Conservation (phyloP, 2,113 vertebrate genomes). For the Nematolebias whitei region DNA sequence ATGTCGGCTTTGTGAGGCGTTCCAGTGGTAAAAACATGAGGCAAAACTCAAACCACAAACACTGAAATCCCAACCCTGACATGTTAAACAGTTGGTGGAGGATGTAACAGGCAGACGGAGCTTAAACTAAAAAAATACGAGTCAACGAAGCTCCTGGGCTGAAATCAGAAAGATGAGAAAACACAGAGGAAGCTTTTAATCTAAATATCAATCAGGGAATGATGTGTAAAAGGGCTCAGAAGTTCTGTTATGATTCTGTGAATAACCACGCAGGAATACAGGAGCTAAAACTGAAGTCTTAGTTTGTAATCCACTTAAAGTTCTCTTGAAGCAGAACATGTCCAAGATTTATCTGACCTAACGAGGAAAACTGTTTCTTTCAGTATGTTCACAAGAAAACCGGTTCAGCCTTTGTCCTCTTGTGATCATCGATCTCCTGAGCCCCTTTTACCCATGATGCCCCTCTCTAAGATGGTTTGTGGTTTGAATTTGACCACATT, state of each 20-base stretch:
- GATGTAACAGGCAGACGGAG: no score
- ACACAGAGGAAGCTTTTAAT: not conserved
- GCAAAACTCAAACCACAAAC: conserved; percentile 67
- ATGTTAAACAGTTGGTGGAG: no score
- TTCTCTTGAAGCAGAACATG: not conserved
- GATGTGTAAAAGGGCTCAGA: no score
- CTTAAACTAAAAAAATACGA: no score
- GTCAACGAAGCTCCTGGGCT: no score
- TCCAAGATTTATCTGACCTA: not conserved
- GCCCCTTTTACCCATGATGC: conserved; percentile 27
- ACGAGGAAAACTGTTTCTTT: not conserved
- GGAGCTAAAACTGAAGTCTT: no score
- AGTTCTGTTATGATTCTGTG: conserved; percentile 12
- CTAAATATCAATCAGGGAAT: no score
- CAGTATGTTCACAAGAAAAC: not conserved
- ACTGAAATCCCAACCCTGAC: conserved; percentile 36
- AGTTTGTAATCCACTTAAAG: not conserved
- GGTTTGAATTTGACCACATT: conserved; percentile 54
- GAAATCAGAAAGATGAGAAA: not conserved
- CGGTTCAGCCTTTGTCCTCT: no score
- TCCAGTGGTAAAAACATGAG: conserved; percentile 67
- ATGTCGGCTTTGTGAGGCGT: conserved; percentile 57
- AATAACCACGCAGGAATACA: not conserved
- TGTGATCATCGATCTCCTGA: not conserved
- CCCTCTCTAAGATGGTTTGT: conserved; percentile 43